A percentile compares a stretch with the other conserved stretches of the same genome.
Conservation (phyloP, 1,140 invertebrate species). For the Psilanteris sp. region DNA sequence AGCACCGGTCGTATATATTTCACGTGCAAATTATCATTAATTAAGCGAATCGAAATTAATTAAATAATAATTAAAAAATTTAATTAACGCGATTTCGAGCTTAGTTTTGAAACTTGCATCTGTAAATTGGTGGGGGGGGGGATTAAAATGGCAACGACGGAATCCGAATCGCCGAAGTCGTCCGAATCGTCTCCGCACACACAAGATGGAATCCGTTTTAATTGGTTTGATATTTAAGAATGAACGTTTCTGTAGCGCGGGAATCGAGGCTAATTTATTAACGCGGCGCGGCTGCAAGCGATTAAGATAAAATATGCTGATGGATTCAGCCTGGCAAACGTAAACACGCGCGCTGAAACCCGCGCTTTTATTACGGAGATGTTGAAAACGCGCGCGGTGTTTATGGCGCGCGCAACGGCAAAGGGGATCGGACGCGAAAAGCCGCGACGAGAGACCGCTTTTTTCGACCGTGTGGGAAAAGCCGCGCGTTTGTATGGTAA, state of each 20-base stretch:
- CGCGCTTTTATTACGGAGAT: constrained; percentile 4
- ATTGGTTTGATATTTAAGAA: constrained; percentile 48
- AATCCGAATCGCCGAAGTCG: not conserved
- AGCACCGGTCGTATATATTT: too few species aligned
- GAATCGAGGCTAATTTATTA: constrained; percentile 52
- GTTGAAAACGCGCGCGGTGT: constrained; percentile 29
- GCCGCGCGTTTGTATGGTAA: constrained; percentile 44
- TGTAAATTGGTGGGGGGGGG: too few species aligned
- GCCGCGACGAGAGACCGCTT: constrained; percentile 15
- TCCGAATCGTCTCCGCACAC: constrained; percentile 1
- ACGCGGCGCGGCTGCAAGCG: constrained; percentile 22
- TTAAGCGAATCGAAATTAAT: too few species aligned
- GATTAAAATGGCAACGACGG: too few species aligned
- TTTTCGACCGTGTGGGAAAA: constrained; percentile 34
- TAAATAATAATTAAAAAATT: too few species aligned
- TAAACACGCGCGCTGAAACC: not conserved
- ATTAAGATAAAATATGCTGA: constrained; percentile 46
- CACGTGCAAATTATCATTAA: too few species aligned
- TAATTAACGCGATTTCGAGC: too few species aligned
- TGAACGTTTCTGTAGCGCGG: constrained; percentile 21
- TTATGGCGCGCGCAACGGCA: constrained; percentile 22
- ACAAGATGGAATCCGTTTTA: constrained; percentile 17
- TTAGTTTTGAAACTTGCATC: too few species aligned
- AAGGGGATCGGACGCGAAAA: constrained; percentile 39
- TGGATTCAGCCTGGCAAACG: constrained; percentile 25